A percentile compares a stretch with the other conserved stretches of the same genome.
These are phyloP conservation scores for Sylvilagus bachmani DNA, from an alignment of 2,113 vertebrate genomes.

Conservation along the genomic window DNA sequence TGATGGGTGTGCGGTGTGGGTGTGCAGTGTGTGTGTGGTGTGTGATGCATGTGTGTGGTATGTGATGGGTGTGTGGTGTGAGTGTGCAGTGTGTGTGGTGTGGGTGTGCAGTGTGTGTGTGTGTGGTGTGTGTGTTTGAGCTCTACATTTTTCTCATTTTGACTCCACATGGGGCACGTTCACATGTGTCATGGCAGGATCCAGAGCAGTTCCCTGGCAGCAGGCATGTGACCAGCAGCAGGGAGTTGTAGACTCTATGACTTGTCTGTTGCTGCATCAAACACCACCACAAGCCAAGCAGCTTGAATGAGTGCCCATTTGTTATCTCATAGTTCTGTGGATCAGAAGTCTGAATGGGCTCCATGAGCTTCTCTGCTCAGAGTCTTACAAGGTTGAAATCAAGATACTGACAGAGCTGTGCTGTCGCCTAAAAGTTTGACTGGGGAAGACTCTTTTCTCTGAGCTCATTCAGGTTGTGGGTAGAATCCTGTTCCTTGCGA, in stretches of 20 bases:
- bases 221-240: not conserved
- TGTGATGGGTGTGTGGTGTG: no score
- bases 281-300: not conserved
- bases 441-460: not conserved
- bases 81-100: no score
- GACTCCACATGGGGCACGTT: not conserved
- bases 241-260: not conserved
- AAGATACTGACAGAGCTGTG: not conserved
- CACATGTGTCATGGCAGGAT: not conserved
- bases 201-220: not conserved
- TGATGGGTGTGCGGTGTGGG: not conserved
- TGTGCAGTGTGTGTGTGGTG: not conserved
- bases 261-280: not conserved
- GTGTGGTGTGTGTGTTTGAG: not conserved
- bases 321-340: not conserved
- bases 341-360: not conserved
- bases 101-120: no score
- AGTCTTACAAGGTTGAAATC: not conserved
- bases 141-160: slow-evolving; percentile 24
- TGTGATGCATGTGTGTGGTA: not conserved
- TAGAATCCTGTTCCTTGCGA: not conserved
- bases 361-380: not conserved
- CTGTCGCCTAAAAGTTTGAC: not conserved
- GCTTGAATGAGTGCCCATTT: not conserved
- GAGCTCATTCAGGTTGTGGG: not conserved